Base-by-base conservation (phyloP, 2,113 vertebrate genomes). In the Eurystomus gularis region DNA sequence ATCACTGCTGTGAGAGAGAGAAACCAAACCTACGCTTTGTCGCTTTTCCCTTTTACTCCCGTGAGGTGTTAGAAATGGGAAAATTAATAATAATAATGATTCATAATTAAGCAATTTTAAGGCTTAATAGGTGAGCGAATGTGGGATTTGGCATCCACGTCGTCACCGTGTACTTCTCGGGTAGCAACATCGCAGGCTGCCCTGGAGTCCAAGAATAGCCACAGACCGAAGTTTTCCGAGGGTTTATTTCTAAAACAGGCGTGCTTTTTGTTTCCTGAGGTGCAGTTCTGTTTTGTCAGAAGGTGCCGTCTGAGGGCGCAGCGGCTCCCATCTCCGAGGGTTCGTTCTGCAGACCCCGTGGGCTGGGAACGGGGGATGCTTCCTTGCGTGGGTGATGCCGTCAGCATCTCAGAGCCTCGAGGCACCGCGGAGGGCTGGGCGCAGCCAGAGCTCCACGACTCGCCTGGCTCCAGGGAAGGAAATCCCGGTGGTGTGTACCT, bases 311-410 rank as follows among this genome's bases (percentile, higher is more conserved):
- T 2, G 16, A 44, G 57, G 79, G 39, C 3, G 0, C 14, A 57
- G 49, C 3, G 26, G 26, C 37, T 92, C 33, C 2, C 11, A 1
- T 42, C 55, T 44, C 4, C 37, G 8, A 25, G 0, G 13, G 15
- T 42, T 48, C 1, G 3, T 42, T 79, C 61, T 64, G 8, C 33
- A 57, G 11, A 61, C 49, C 2, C 7, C 0, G 26, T 31, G 17
- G 7, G 61, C 19, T 44, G 65, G 0, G 2, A 29, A 16, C 13
- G 3, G 0, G 0, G n/a, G 33, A 23, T 42, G 3, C 72, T 90
- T 61, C 23, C 0, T 12, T 21, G 72, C 55, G 81, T 2, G 24
- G 60, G 28, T 5, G 5, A 12, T 7, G 13, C 44, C 48, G 8
- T 4, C 4, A 21, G 9, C 5, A 26, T 13, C 73, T 84, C n/a